Percentiles rank a stretch among this genome's conserved stretches.
These are phyloP conservation scores for Bruchidius siliquastri DNA, from an alignment of 2,888 invertebrate genomes.

Conservation along the genomic window DNA sequence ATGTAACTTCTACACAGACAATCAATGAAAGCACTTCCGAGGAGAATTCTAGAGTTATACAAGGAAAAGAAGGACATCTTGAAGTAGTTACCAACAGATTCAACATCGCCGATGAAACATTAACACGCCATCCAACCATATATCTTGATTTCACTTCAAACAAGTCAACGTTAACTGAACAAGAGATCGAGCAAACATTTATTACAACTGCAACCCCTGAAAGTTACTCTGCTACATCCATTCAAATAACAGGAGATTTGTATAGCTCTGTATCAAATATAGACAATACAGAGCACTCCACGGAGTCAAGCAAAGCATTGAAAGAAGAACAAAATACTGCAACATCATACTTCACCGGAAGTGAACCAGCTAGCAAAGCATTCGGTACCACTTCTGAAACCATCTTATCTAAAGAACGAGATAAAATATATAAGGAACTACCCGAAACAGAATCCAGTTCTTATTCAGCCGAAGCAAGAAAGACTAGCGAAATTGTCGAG, in stretches of 20 bases:
- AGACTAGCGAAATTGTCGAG: too few relatives aligned
- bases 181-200: neutral
- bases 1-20: neutral
- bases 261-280: neutral
- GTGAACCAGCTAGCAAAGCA: neutral
- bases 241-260: too few relatives aligned
- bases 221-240: too few relatives aligned
- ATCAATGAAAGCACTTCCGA: neutral
- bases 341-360: neutral
- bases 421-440: too few relatives aligned
- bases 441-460: neutral
- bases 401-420: neutral
- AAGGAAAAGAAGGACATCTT: neutral
- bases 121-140: neutral
- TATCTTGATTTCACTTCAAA: neutral
- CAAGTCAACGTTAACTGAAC: neutral
- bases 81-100: neutral
- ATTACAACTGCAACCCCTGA: neutral
- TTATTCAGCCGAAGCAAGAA: neutral
- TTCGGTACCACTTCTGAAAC: neutral
- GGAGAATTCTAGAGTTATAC: neutral
- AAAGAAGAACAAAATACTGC: neutral
- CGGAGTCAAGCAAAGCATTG: neutral
- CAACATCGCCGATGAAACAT: neutral
- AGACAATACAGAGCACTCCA: neutral